Evolutionary conservation across 1,140 invertebrate genomes (phyloP).

Genomic region (Lasioglossum baleicum): DNA sequence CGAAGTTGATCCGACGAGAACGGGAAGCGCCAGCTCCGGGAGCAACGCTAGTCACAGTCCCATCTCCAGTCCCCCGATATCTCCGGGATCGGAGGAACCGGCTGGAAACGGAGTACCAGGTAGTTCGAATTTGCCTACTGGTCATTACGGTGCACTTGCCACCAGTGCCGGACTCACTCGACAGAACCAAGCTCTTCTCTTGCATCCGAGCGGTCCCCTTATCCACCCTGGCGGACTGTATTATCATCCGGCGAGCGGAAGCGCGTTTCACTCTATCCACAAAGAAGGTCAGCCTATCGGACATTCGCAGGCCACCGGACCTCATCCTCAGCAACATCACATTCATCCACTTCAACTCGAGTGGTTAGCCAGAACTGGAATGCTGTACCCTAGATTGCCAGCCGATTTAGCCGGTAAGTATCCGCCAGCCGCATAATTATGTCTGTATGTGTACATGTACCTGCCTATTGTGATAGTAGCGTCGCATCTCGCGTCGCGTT

Average conservation of each 20-base stretch:
- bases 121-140: conserved; percentile 53
- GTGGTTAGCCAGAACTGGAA: conserved; percentile 90
- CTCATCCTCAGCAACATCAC: conserved; percentile 78
- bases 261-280: conserved; percentile 78
- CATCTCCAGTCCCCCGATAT: conserved; percentile 75
- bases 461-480: too few relatives aligned
- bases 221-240: conserved; percentile 75
- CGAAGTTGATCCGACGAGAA: conserved; percentile 59
- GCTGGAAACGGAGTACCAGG: conserved; percentile 45
- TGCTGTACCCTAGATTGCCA: conserved; percentile 91
- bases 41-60: conserved; percentile 74
- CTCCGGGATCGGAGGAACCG: conserved; percentile 75
- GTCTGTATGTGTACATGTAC: too few relatives aligned
- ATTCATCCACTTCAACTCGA: conserved; percentile 91
- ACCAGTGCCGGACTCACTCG: conserved; percentile 61
- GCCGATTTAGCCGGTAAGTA: conserved; percentile 81
- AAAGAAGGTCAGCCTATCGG: conserved; percentile 73
- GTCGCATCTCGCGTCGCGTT: too few relatives aligned
- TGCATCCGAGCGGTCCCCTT: conserved; percentile 73
- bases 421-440: too few relatives aligned
- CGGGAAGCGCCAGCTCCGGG: conserved; percentile 74
- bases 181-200: conserved; percentile 71
- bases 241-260: conserved; percentile 74
- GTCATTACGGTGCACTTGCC: conserved; percentile 60
- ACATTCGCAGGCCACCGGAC: conserved; percentile 69